A percentile compares a stretch with the other conserved stretches of the same genome.
These are phyloP conservation scores for Trichacis sp. DNA, from an alignment of 2,888 invertebrate genomes.

Conservation along the genomic window DNA sequence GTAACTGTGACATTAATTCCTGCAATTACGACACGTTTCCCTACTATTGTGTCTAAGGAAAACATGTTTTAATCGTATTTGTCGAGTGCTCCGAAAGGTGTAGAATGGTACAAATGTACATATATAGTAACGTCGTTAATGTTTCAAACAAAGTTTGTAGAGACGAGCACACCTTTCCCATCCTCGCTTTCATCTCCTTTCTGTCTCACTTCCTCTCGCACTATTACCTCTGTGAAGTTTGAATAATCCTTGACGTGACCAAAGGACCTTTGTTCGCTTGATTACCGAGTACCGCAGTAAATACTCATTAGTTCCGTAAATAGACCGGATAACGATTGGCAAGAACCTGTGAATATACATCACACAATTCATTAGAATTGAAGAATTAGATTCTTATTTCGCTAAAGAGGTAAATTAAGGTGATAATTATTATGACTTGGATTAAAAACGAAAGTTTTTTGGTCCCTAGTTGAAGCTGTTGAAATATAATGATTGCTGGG, in stretches of 20 bases:
- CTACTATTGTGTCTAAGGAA: not conserved
- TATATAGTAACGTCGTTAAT: conserved; percentile 30
- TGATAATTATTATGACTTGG: too few species aligned
- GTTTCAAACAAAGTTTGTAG: conserved; percentile 41
- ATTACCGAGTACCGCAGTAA: conserved; percentile 57
- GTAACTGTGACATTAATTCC: too few species aligned
- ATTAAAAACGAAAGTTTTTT: too few species aligned
- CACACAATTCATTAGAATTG: not conserved
- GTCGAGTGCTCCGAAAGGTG: conserved; percentile 11
- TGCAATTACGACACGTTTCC: too few species aligned
- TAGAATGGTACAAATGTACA: conserved; percentile 16
- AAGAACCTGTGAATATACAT: not conserved
- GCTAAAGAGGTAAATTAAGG: too few species aligned
- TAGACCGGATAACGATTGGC: conserved; percentile 38
- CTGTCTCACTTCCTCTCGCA: conserved; percentile 19
- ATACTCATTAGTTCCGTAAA: conserved; percentile 61
- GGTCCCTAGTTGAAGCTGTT: too few species aligned
- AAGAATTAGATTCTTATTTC: too few species aligned
- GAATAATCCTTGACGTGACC: conserved; percentile 55
- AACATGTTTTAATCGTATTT: not conserved
- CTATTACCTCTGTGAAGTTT: conserved; percentile 25
- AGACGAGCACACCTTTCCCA: conserved; percentile 33
- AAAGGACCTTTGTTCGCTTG: conserved; percentile 60
- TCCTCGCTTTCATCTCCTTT: conserved; percentile 19
- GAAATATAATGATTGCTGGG: too few species aligned